Base-by-base conservation (phyloP, 1,140 invertebrate species). In the Drosophila asahinai region DNA sequence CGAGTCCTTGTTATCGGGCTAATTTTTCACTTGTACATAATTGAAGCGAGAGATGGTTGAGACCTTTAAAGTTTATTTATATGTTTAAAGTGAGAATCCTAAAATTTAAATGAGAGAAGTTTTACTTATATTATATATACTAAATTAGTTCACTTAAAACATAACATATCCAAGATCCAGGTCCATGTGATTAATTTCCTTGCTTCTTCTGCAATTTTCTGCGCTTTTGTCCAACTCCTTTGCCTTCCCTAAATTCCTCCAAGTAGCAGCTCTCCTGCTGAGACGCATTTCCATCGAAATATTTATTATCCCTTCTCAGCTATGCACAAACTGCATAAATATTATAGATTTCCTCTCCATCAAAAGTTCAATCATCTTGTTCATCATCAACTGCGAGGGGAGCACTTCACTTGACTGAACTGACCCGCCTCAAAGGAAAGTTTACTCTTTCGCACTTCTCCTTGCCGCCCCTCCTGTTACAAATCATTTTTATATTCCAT, bases 341-440 rank as follows among this genome's bases (percentile, higher is more conserved):
- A 58, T 70, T 77, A 61, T 77, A 42, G 75, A 77, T 68, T 43
- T 55, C 40, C 30, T 25, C 33, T 52, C 52, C 71, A 42, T 59
- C 71, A 54, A 72, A 74, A 49, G 43, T 75, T 75, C 74, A 76
- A 77, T 77, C 74, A 58, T 48, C 73, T 43, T 38, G 19, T 47
- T 43, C 47, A 51, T 76, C 73, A 76, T 76, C 71, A 58, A 76
- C 49, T 75, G 38, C 25, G 38, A 66, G 27, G 38, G 63, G 19
- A 54, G 63, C 63, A 71, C 58, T 57, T 62, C 75, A 70, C 47
- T 79, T 78, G 64, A 77, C 73, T 62, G 65, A 62, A 27, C 48
- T 49, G 54, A 82, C 68, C 68, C 54, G 43, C 14, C 55, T 51
- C 45, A 49, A 72, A 71, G 43, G 25, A 70, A 70, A 71, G 51